These are phyloP conservation scores for Limnephilus auricula DNA, from an alignment of 2,888 invertebrate genomes.

Conservation along the genomic window DNA sequence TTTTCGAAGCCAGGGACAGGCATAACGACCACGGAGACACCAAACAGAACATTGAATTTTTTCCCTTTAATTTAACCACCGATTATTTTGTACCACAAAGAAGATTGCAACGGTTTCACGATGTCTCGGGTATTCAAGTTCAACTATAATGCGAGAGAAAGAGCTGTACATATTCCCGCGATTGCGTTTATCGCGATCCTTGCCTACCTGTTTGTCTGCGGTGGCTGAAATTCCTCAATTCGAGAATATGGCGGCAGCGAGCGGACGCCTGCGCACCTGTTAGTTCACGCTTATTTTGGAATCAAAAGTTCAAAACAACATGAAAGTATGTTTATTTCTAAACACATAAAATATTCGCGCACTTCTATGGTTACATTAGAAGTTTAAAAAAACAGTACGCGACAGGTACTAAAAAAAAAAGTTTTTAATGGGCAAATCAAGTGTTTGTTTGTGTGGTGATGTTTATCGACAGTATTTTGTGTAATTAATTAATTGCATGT, in stretches of 20 bases:
- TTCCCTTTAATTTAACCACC: neutral
- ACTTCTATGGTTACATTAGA: neutral
- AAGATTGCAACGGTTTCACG: too few relatives aligned
- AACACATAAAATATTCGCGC: neutral
- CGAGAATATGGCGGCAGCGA: constrained; percentile 40
- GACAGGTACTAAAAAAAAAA: neutral
- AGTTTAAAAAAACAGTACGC: neutral
- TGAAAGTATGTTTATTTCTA: constrained; percentile 12
- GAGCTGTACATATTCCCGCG: neutral
- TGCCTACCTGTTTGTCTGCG: constrained; percentile 28
- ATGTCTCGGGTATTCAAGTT: too few relatives aligned
- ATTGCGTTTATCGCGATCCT: constrained; percentile 15
- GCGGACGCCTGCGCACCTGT: constrained; percentile 52
- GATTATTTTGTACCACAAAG: neutral
- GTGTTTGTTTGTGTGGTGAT: constrained; percentile 11
- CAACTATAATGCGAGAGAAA: neutral
- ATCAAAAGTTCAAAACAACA: neutral
- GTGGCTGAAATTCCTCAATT: constrained; percentile 41
- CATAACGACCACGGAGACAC: too few relatives aligned
- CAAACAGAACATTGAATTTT: neutral
- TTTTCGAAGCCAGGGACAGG: too few relatives aligned
- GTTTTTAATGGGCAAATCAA: neutral
- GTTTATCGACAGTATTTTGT: neutral
- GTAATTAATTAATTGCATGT: neutral
- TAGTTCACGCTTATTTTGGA: constrained; percentile 5